Evolutionary conservation across 2,797 vertebrate genomes (phyloP).

Genomic region (Sciurus vulgaris): DNA sequence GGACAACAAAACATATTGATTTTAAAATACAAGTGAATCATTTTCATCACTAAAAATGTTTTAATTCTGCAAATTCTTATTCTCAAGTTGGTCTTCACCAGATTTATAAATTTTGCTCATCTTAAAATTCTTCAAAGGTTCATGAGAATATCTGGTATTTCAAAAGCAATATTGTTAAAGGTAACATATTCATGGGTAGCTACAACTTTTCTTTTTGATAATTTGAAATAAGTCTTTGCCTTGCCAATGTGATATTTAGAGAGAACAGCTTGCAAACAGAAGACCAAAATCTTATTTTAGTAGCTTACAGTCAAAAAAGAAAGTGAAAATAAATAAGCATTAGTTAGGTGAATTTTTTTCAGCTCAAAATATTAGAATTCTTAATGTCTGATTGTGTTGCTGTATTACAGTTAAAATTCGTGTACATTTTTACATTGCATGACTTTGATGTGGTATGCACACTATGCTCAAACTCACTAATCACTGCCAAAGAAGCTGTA

Average conservation of each 20-base stretch:
- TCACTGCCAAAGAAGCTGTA: too few relatives aligned
- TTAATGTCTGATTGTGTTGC: neutral
- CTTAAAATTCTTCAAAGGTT: constrained; percentile 43
- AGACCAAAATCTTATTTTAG: too few relatives aligned
- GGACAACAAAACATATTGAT: neutral
- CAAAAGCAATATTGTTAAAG: constrained; percentile 6
- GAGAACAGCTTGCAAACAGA: too few relatives aligned
- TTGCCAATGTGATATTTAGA: constrained; percentile 7
- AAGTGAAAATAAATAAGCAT: neutral
- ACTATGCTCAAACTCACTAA: neutral
- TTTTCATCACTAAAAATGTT: neutral
- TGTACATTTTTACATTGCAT: neutral
- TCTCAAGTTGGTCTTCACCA: neutral
- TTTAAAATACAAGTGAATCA: constrained; percentile 29
- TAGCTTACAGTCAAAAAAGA: neutral
- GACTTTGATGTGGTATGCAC: too few relatives aligned
- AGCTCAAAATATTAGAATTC: constrained; percentile 7
- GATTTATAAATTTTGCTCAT: neutral
- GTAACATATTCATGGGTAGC: neutral
- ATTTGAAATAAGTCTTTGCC: neutral
- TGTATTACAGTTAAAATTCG: constrained; percentile 15
- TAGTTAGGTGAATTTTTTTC: constrained; percentile 5
- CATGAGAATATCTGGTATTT: neutral
- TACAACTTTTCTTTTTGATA: constrained; percentile 10
- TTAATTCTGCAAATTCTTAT: constrained; percentile 7